phyloP scores from a whole-genome alignment of 2,113 vertebrate genomes.

The Etheostoma cragini region DNA sequence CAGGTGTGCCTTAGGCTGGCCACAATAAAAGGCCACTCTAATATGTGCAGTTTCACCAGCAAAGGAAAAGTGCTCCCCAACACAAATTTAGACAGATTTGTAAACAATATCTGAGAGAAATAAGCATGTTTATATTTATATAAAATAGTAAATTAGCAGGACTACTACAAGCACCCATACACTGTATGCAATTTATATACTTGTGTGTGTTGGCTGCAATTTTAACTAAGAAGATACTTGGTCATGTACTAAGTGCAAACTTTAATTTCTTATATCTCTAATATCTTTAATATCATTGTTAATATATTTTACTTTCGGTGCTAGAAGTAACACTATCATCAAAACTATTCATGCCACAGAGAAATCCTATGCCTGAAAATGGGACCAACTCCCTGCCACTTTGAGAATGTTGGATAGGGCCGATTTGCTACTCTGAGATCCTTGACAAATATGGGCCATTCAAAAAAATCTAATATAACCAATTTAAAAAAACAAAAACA shows the following conservation, averaged over 20 bases:
- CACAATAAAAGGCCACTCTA: too few species aligned
- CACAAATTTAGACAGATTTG: too few species aligned
- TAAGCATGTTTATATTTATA: too few species aligned
- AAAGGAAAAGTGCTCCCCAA: too few species aligned
- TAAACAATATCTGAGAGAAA: too few species aligned
- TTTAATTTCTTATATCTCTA: neutral
- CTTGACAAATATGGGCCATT: neutral
- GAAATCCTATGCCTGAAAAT: neutral
- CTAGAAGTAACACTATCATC: neutral
- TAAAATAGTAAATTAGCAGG: neutral
- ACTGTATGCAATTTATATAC: too few species aligned
- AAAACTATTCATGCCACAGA: neutral
- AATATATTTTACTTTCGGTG: too few species aligned
- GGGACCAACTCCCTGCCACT: neutral
- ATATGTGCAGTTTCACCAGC: too few species aligned
- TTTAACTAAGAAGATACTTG: neutral
- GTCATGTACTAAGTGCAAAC: neutral
- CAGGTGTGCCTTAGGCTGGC: too few species aligned
- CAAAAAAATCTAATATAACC: neutral
- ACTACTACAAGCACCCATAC: neutral
- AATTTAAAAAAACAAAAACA: neutral
- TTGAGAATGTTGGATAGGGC: neutral
- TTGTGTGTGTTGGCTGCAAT: neutral
- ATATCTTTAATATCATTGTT: too few species aligned
- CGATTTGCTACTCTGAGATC: neutral